Conservation (phyloP, 1,140 invertebrate genomes). For the Bicyclus anynana region DNA sequence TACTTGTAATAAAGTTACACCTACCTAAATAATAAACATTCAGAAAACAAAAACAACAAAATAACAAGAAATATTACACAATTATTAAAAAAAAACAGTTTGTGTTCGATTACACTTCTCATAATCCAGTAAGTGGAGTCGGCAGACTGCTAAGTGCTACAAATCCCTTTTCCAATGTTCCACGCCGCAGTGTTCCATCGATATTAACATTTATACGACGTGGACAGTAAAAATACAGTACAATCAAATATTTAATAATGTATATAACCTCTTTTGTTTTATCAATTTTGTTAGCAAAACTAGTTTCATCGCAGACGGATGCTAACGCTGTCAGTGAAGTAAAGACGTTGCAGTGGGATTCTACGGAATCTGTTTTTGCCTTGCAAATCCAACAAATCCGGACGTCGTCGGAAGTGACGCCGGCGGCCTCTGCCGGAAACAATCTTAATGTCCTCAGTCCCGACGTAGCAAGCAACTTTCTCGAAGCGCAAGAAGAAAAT, state of each 20-base stretch:
- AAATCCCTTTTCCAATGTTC: constrained; percentile 65
- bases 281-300: constrained; percentile 46
- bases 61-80: too few relatives aligned
- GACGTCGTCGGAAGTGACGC: constrained; percentile 52
- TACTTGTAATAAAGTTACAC: too few relatives aligned
- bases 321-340: constrained; percentile 34
- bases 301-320: constrained; percentile 41
- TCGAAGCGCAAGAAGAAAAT: constrained; percentile 50
- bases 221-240: constrained; percentile 28
- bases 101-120: constrained; percentile 41
- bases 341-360: constrained; percentile 43
- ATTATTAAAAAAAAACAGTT: constrained; percentile 13
- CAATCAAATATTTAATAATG: constrained; percentile 38
- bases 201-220: constrained; percentile 46
- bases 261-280: constrained; percentile 38
- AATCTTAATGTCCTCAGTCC: constrained; percentile 55
- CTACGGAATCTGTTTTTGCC: constrained; percentile 46
- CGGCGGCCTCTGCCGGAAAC: constrained; percentile 56
- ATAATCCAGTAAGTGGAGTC: constrained; percentile 68
- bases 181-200: constrained; percentile 42
- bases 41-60: not conserved
- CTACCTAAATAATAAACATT: too few relatives aligned
- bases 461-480: constrained; percentile 30
- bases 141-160: constrained; percentile 74
- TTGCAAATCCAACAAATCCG: constrained; percentile 54